Evolutionary conservation across 2,797 vertebrate genomes (phyloP).

Genomic region (Epinephelus awoara): DNA sequence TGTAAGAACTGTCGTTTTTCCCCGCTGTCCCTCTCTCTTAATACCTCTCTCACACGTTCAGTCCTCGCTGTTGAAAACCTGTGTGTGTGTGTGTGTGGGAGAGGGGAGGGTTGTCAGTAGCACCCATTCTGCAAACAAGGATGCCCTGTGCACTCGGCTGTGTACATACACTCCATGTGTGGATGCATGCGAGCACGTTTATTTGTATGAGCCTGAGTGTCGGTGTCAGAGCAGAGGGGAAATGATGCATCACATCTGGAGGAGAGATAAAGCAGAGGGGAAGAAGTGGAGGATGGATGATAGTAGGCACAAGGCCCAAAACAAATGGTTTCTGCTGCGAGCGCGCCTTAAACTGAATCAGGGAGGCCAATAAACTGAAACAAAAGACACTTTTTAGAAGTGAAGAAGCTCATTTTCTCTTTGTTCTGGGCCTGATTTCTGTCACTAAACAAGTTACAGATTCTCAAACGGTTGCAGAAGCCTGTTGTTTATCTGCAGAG

Average conservation of each 20-base stretch:
- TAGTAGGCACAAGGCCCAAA: constrained; percentile 48
- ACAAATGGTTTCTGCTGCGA: constrained; percentile 33
- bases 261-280: constrained; percentile 78
- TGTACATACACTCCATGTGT: constrained; percentile 32
- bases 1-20: constrained; percentile 62
- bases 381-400: not conserved
- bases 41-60: constrained; percentile 42
- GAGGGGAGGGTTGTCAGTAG: constrained; percentile 13
- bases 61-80: constrained; percentile 46
- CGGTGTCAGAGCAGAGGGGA: constrained; percentile 56
- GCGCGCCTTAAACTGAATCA: constrained; percentile 32
- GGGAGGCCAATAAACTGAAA: constrained; percentile 14
- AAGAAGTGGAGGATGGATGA: constrained; percentile 70
- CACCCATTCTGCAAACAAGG: constrained; percentile 59
- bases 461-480: not conserved
- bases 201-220: constrained; percentile 30
- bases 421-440: not conserved
- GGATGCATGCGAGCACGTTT: constrained; percentile 25
- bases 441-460: not conserved
- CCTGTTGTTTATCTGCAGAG: constrained; percentile 8
- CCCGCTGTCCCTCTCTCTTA: constrained; percentile 10
- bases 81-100: constrained; percentile 32
- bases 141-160: constrained; percentile 35
- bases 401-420: not conserved
- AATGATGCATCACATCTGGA: constrained; percentile 75